Base-by-base conservation (phyloP, 1,140 invertebrate species). In the Ostrea edulis region DNA sequence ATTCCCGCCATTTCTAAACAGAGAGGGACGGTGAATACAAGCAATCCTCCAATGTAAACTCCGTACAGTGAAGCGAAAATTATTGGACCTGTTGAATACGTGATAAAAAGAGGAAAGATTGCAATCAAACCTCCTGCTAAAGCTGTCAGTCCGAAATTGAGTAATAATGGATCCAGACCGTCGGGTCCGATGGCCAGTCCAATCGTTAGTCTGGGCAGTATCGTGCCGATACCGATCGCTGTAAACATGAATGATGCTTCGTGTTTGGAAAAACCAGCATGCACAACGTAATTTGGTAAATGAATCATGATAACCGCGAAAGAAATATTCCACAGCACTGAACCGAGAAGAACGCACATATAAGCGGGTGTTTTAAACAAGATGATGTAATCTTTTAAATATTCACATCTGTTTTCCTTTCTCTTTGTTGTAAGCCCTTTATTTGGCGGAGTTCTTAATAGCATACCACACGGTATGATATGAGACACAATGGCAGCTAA, bases 211-310 rank as follows among this genome's bases (percentile, higher is more conserved):
- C 91, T 54, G 25, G 85, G 87, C 25, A 88, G 25, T 12, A 88
- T 88, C 58, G 89, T 91, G 2, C 89, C 87, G 35, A 90, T 54
- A 11, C 91, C 91, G 44, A 90, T 83, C 11, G 89, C 54, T 5
- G 91, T 89, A 17, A 92, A 54, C 7, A 92, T 82, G 8, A 87
- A 87, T 29, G 91, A 90, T 3, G 89, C 86, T 71, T 87, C 29
- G 12, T 88, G 51, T 14, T 68, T 58, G 5, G 82, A 71, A 5
- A 68, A 86, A n/a, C 90, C 89, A 20, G 87, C 35, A 5, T 29
- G 53, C 14, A 71, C 62, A 51, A 87, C 85, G 68, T 89, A 90
- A 62, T 87, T 88, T 84, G 90, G 88, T 44, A 91, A 65, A 55
- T 89, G 88, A 14, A 89, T 17, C 7, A 89, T 55, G 44, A 89